These are phyloP conservation scores for Darevskia nairensis DNA, from an alignment of 2,797 vertebrate genomes.

Conservation along the genomic window DNA sequence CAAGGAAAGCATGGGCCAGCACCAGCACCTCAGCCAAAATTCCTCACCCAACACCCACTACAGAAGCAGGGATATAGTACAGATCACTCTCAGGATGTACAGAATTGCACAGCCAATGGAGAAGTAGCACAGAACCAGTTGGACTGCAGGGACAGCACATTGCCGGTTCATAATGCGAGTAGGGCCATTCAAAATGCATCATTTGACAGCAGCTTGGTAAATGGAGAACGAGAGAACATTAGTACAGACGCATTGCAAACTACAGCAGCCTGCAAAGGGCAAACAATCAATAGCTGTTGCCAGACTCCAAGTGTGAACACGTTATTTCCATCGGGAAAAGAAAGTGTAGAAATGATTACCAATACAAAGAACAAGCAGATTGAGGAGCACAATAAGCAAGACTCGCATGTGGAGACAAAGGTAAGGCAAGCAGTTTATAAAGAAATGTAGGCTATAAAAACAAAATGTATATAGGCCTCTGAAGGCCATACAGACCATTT, in stretches of 20 bases:
- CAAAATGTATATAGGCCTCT: background rate
- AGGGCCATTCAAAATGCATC: background rate
- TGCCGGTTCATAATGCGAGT: background rate
- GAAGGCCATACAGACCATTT: background rate
- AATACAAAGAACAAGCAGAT: slow-evolving; percentile 51
- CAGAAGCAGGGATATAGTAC: slow-evolving; percentile 69
- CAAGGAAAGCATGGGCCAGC: slow-evolving; percentile 71
- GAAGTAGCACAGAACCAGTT: slow-evolving; percentile 44
- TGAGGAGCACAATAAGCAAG: slow-evolving; percentile 62
- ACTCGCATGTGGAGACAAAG: slow-evolving; percentile 73
- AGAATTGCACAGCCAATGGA: slow-evolving; percentile 74
- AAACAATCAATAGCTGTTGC: slow-evolving; percentile 55
- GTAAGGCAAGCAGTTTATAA: slow-evolving; percentile 56
- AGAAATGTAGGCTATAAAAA: background rate
- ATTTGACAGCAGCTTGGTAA: slow-evolving; percentile 46
- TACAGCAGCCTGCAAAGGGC: slow-evolving; percentile 41
- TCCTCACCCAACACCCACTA: slow-evolving; percentile 60
- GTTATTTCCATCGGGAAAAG: slow-evolving; percentile 39
- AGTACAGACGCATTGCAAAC: slow-evolving; percentile 35
- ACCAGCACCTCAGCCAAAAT: slow-evolving; percentile 71
- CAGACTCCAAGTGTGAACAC: slow-evolving; percentile 57
- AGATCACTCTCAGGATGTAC: slow-evolving; percentile 65
- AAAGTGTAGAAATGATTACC: slow-evolving; percentile 38
- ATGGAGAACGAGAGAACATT: slow-evolving; percentile 66
- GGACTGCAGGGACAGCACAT: slow-evolving; percentile 52